Evolutionary conservation across 2,888 invertebrate genomes (phyloP).

Genomic region (Belgica antarctica): DNA sequence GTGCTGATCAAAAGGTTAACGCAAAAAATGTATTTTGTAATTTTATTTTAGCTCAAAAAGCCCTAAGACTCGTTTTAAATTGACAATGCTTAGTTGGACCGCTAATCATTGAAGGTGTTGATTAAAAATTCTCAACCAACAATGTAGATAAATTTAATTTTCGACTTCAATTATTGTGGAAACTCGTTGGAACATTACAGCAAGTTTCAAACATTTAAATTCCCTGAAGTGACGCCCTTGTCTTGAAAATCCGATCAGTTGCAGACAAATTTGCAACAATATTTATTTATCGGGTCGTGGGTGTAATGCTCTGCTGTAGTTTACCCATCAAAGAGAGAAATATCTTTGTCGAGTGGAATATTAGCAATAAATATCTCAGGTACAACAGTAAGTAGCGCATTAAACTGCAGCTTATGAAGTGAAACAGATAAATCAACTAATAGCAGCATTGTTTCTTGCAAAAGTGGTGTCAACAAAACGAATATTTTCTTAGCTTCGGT

Average conservation of each 20-base stretch:
- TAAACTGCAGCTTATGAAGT: constrained; percentile 17
- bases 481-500: not conserved
- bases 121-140: too few relatives aligned
- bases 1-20: too few relatives aligned
- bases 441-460: not conserved
- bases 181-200: too few relatives aligned
- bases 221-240: too few relatives aligned
- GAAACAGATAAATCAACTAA: constrained; percentile 17
- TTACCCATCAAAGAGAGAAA: constrained; percentile 14
- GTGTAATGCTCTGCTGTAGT: constrained; percentile 10
- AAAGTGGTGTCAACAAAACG: not conserved
- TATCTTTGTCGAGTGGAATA: not conserved
- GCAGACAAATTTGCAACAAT: not conserved
- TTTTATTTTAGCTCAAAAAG: too few relatives aligned
- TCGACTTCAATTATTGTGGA: too few relatives aligned
- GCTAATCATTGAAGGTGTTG: too few relatives aligned
- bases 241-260: not conserved
- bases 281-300: constrained; percentile 7
- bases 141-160: too few relatives aligned
- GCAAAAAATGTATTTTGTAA: too few relatives aligned
- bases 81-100: too few relatives aligned
- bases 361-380: not conserved
- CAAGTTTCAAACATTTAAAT: too few relatives aligned
- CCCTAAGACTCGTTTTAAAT: too few relatives aligned
- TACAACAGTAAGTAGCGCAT: not conserved